Percentiles rank a stretch among this genome's conserved stretches.
Evolutionary conservation across 2,888 invertebrate genomes (phyloP).

Genomic region (Synanthedon vespiformis): DNA sequence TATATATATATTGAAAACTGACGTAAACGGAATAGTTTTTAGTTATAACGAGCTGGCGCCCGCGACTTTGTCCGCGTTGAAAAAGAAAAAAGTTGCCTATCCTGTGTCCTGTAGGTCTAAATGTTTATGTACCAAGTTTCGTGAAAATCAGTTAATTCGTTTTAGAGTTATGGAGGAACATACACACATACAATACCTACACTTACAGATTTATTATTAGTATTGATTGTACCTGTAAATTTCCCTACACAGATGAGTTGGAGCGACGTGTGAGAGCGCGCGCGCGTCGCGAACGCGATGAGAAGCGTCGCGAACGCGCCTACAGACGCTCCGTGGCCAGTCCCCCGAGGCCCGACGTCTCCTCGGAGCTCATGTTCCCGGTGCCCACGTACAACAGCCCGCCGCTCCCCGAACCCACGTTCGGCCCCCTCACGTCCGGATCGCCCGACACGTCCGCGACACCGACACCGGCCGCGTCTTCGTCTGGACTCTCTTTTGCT

Average conservation of each 20-base stretch:
- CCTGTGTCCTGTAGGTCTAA: no score
- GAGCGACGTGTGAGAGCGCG: conserved; percentile 77
- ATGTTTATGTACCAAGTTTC: no score
- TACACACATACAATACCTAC: no score
- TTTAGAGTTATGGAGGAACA: no score
- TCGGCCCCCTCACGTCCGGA: conserved; percentile 7
- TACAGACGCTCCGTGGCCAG: conserved; percentile 79
- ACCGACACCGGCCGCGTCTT: conserved; percentile 22
- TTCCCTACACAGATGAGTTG: conserved; percentile 80
- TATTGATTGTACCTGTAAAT: no score
- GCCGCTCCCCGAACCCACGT: conserved; percentile 13
- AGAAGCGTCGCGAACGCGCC: conserved; percentile 82
- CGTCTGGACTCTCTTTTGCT: conserved; percentile 54
- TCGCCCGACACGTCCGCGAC: conserved; percentile 9
- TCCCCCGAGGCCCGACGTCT: conserved; percentile 74
- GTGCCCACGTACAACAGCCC: conserved; percentile 29
- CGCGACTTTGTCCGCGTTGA: no score
- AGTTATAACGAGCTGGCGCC: no score
- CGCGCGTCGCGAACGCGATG: conserved; percentile 79
- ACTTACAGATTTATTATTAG: no score
- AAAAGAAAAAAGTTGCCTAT: no score
- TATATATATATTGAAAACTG: no score
- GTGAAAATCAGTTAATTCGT: no score
- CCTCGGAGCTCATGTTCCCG: conserved; percentile 55
- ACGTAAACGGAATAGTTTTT: no score